Evolutionary conservation across 2,797 vertebrate genomes (phyloP).

Genomic region (Lepidocolaptes lacrymiger): DNA sequence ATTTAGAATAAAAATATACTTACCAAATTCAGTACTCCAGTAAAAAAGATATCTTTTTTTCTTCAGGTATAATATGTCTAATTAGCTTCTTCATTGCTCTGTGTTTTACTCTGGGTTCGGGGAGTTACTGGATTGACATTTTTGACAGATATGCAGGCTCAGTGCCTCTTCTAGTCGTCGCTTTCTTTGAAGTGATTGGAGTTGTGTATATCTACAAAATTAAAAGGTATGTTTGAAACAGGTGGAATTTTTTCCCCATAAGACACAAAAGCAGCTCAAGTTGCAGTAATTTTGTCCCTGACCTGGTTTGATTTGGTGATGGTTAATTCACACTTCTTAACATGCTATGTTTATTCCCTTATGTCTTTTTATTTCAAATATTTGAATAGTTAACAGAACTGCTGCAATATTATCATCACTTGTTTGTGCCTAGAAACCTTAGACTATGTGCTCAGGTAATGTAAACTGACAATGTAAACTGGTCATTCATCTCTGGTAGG

Average conservation of each 20-base stretch:
- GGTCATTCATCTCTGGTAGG: neutral
- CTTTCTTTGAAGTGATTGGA: slow-evolving; percentile 85
- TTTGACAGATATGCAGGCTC: slow-evolving; percentile 87
- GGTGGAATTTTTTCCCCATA: rapidly evolving
- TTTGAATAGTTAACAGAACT: neutral
- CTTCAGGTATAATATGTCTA: slow-evolving; percentile 80
- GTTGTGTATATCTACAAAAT: slow-evolving; percentile 84
- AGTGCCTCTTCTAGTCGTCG: slow-evolving; percentile 85
- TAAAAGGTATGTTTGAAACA: slow-evolving; percentile 75
- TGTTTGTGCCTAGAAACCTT: neutral
- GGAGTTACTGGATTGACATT: slow-evolving; percentile 93
- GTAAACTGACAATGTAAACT: neutral
- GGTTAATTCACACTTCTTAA: neutral
- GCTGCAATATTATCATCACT: neutral
- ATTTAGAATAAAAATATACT: neutral
- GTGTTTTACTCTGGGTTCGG: slow-evolving; percentile 86
- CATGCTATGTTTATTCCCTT: neutral
- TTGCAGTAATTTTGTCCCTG: neutral
- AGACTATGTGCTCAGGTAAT: neutral
- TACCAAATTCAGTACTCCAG: neutral
- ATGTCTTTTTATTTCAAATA: neutral
- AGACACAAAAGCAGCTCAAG: neutral
- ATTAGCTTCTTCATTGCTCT: slow-evolving; percentile 77
- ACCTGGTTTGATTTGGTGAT: neutral
- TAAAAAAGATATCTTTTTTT: neutral